Conservation (phyloP, 1,140 invertebrate species). For the Gonatopus flavifemur region DNA sequence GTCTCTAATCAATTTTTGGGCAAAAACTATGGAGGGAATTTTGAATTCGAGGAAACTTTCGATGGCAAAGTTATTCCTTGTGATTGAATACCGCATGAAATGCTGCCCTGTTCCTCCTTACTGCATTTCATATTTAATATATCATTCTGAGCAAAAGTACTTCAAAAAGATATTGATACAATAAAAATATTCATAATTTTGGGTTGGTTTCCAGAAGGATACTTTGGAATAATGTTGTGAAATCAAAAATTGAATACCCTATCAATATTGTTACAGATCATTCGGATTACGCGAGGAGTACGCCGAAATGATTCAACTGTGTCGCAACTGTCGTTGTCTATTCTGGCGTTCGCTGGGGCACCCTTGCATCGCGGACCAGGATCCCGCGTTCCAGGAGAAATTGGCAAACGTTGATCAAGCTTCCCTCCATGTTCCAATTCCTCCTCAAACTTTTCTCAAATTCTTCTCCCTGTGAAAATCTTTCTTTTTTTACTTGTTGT, state of each 20-base stretch:
- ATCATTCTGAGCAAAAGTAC: too few species aligned
- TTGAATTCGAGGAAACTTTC: too few species aligned
- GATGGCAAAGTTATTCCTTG: too few species aligned
- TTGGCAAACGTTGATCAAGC: slow-evolving; percentile 75
- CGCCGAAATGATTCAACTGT: slow-evolving; percentile 92
- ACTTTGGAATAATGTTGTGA: neutral
- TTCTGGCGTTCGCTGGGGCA: slow-evolving; percentile 95
- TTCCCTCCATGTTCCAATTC: slow-evolving; percentile 80
- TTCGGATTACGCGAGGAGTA: slow-evolving; percentile 92
- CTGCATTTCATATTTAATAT: too few species aligned
- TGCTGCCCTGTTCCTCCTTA: too few species aligned
- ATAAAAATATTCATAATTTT: too few species aligned
- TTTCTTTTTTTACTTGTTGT: too few species aligned
- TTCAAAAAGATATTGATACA: too few species aligned
- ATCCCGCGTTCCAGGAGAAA: slow-evolving; percentile 77
- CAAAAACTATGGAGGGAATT: too few species aligned
- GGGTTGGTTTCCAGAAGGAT: neutral
- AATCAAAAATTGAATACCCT: too few species aligned
- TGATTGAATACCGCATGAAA: too few species aligned
- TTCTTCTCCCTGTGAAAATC: slow-evolving; percentile 79
- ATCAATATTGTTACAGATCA: slow-evolving; percentile 61
- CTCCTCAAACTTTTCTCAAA: slow-evolving; percentile 85
- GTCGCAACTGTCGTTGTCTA: slow-evolving; percentile 91
- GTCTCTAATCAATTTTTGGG: too few species aligned
- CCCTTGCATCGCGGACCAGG: slow-evolving; percentile 84